phyloP scores from a whole-genome alignment of 2,888 invertebrate genomes.

The Boloria euphrosyne region DNA sequence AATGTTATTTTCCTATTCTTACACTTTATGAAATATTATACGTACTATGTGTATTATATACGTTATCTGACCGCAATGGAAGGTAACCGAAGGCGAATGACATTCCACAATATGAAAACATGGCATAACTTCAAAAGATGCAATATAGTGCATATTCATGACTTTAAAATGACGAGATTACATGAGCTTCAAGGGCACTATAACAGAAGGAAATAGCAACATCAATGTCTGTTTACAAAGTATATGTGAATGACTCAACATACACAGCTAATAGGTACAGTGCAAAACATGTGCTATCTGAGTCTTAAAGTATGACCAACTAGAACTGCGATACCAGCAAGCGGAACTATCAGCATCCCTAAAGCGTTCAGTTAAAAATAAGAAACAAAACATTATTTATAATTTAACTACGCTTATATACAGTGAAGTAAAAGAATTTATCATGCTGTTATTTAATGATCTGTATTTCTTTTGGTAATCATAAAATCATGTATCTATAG shows the following conservation, averaged over 20 bases:
- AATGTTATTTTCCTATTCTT: background rate
- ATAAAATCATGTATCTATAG: too few relatives aligned
- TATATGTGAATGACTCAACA: slow-evolving; percentile 8
- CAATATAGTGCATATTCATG: too few relatives aligned
- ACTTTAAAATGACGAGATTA: too few relatives aligned
- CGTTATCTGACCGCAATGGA: slow-evolving; percentile 53
- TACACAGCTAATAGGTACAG: background rate
- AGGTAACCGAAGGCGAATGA: slow-evolving; percentile 53
- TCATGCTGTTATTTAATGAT: too few relatives aligned
- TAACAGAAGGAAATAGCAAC: too few relatives aligned
- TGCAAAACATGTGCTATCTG: slow-evolving; percentile 42
- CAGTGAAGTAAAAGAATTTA: too few relatives aligned
- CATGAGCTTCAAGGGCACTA: too few relatives aligned
- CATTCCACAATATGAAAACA: slow-evolving; percentile 43
- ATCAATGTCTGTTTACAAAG: background rate
- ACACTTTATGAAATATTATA: background rate
- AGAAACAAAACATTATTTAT: slow-evolving; percentile 1
- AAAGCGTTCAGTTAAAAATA: slow-evolving; percentile 26
- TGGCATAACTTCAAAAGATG: slow-evolving; percentile 6
- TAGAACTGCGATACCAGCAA: slow-evolving; percentile 44
- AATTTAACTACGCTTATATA: background rate
- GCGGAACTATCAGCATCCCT: slow-evolving; percentile 43
- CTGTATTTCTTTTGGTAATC: too few relatives aligned
- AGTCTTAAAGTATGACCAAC: slow-evolving; percentile 37
- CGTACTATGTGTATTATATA: slow-evolving; percentile 44